These are phyloP conservation scores for Pipistrellus pipistrellus DNA, from an alignment of 2,797 vertebrate genomes.

Conservation along the genomic window DNA sequence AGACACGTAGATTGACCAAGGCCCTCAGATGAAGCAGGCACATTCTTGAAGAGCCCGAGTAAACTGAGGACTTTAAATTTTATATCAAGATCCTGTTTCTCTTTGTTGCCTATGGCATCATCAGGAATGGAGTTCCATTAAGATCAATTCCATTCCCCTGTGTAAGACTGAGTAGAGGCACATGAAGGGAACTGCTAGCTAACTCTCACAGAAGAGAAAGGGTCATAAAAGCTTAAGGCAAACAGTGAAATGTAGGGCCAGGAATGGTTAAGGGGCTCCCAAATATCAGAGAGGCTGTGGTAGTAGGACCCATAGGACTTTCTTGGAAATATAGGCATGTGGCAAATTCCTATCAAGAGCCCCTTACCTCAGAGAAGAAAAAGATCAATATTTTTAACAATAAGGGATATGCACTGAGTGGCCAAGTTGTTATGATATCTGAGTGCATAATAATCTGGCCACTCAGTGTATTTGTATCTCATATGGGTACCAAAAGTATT, in stretches of 20 bases:
- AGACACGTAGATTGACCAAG: background rate
- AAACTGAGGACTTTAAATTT: background rate
- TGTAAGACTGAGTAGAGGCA: background rate
- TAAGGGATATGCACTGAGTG: too few species aligned
- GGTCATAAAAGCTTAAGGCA: background rate
- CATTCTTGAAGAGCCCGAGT: background rate
- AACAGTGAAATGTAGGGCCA: background rate
- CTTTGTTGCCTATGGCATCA: background rate
- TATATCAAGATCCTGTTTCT: background rate
- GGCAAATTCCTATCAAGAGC: background rate
- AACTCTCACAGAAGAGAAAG: background rate
- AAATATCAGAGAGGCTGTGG: background rate
- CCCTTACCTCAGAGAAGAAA: background rate
- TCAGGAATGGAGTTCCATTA: background rate
- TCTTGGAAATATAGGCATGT: background rate
- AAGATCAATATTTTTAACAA: background rate
- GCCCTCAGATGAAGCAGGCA: background rate
- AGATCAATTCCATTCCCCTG: background rate
- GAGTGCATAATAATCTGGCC: too few species aligned
- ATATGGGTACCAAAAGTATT: too few species aligned
- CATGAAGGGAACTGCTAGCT: background rate
- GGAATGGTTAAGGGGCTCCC: background rate
- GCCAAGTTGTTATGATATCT: too few species aligned
- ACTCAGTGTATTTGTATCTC: too few species aligned
- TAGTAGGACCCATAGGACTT: rapidly evolving